A percentile compares a stretch with the other conserved stretches of the same genome.
Evolutionary conservation across 2,113 vertebrate genomes (phyloP).

Genomic region (Cebidichthys violaceus): DNA sequence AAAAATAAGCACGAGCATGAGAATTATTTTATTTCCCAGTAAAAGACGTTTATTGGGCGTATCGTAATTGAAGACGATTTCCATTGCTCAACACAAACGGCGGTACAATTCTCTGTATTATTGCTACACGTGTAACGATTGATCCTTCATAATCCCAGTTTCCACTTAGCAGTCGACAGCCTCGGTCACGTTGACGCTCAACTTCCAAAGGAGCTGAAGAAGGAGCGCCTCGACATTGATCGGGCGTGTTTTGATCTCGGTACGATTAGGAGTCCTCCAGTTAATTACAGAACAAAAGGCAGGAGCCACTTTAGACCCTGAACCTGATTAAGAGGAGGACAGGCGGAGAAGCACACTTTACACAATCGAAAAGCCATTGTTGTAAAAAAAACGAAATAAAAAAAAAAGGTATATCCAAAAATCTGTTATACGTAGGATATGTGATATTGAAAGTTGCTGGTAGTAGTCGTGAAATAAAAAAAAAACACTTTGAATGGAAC

Average conservation of each 20-base stretch:
- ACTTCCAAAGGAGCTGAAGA: conserved; percentile 43
- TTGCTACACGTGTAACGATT: conserved; percentile 36
- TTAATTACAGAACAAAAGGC: conserved; percentile 78
- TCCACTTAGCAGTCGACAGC: conserved; percentile 43
- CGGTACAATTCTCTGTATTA: neutral
- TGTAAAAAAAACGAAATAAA: neutral
- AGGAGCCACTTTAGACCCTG: conserved; percentile 44
- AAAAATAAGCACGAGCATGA: neutral
- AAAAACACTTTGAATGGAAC: neutral
- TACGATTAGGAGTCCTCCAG: conserved; percentile 66
- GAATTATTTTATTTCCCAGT: neutral
- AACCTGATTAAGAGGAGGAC: conserved; percentile 60
- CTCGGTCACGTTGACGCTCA: conserved; percentile 42
- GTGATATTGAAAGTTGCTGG: neutral
- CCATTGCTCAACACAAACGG: neutral
- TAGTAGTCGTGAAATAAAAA: neutral
- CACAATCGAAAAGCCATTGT: conserved; percentile 4
- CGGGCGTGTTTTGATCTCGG: conserved; percentile 70
- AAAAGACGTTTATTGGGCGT: neutral
- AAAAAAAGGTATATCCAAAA: neutral
- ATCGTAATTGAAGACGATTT: neutral
- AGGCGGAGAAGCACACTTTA: conserved; percentile 30
- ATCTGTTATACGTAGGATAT: neutral
- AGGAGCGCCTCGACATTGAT: conserved; percentile 67
- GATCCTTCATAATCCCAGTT: conserved; percentile 45